Conservation (phyloP, 2,113 vertebrate species). For the Xerus inauris region DNA sequence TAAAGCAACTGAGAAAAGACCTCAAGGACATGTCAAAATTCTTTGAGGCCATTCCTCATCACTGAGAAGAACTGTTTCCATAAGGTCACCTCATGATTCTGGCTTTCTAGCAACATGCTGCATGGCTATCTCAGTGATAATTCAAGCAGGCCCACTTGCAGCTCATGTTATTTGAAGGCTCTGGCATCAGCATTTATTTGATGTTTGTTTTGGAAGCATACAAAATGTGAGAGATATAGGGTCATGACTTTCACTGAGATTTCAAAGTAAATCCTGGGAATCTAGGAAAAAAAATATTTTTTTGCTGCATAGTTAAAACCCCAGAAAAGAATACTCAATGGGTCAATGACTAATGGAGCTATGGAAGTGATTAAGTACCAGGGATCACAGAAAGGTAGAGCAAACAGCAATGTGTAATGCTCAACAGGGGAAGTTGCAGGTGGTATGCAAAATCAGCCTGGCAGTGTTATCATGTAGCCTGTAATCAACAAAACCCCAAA, state of each 20-base stretch:
- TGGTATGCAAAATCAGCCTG: background rate
- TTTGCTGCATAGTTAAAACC: background rate
- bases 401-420: background rate
- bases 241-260: background rate
- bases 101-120: background rate
- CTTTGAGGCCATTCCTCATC: background rate
- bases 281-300: background rate
- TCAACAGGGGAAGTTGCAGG: no score
- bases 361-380: background rate
- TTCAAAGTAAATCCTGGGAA: background rate
- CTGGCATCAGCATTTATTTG: background rate
- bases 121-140: background rate
- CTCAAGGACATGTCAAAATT: background rate
- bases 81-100: background rate
- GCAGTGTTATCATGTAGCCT: no score
- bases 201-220: background rate
- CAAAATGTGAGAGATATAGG: background rate
- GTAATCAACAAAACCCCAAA: background rate
- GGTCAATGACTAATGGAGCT: background rate
- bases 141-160: background rate
- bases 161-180: background rate
- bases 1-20: background rate
- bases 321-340: background rate
- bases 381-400: background rate
- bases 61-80: background rate